A percentile compares a stretch with the other conserved stretches of the same genome.
Conservation (phyloP, 2,888 invertebrate species). For the Eupithecia centaureata region DNA sequence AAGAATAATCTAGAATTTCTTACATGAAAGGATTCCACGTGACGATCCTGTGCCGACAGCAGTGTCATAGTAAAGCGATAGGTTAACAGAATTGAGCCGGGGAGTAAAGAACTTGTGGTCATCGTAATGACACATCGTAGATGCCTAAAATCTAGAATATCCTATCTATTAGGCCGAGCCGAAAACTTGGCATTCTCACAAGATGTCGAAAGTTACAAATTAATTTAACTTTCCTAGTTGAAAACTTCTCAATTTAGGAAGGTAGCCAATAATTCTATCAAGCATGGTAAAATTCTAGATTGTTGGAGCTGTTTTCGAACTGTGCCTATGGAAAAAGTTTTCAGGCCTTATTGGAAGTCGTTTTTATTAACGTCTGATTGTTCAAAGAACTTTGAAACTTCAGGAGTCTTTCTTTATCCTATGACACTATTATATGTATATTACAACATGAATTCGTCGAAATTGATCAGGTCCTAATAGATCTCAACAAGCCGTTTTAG, state of each 20-base stretch:
- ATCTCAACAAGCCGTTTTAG: too few relatives aligned
- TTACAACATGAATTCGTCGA: too few relatives aligned
- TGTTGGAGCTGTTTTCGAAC: slow-evolving; percentile 19
- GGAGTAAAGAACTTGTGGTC: background rate
- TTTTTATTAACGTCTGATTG: background rate
- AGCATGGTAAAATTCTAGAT: slow-evolving; percentile 26
- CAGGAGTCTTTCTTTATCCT: background rate
- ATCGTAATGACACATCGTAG: background rate
- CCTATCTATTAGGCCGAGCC: slow-evolving; percentile 17
- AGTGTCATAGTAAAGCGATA: too few relatives aligned
- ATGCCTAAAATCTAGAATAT: background rate
- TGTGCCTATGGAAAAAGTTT: slow-evolving; percentile 17
- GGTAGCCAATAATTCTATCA: slow-evolving; percentile 33
- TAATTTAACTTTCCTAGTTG: slow-evolving; percentile 29
- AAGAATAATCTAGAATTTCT: too few relatives aligned
- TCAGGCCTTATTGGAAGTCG: slow-evolving; percentile 6
- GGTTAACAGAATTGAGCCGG: background rate
- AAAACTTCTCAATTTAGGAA: slow-evolving; percentile 24
- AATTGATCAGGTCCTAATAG: too few relatives aligned
- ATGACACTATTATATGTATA: too few relatives aligned
- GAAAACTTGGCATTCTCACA: slow-evolving; percentile 23
- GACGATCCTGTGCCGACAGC: too few relatives aligned
- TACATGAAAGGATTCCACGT: too few relatives aligned
- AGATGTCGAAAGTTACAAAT: slow-evolving; percentile 25
- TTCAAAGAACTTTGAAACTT: background rate